Base-by-base conservation (phyloP, 2,113 vertebrate species). In the Ellobius talpinus region DNA sequence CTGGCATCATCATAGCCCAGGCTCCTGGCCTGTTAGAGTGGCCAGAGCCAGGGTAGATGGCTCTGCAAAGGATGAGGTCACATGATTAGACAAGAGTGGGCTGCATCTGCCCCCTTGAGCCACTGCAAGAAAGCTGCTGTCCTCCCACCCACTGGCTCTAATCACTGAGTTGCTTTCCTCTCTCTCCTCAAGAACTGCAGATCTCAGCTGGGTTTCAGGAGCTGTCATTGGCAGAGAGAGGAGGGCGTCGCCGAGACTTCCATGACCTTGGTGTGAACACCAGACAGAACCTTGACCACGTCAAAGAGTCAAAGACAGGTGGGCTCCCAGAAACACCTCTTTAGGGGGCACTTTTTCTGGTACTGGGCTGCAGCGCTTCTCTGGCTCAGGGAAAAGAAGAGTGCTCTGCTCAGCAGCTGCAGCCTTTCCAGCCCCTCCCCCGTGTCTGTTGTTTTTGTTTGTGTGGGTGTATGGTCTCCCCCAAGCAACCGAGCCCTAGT, bases 141-240 rank as follows among this genome's bases (percentile, higher is more conserved):
- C 45, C 73, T 24, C 21, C 5, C 19, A 26, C 1, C 26, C 77
- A 68, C 58, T 77, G 5, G 3, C 26, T 55, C 4, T 10, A 24
- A 5, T 79, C 0, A 55, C 16, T 73, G 19, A 61, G 58, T n/a
- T 87, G 23, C 47, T 96, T 96, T 1, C 66, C 14, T 87, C 63
- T 85, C 63, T 94, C 63, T 45, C 93, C 97, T 2, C 36, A 91
- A 96, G 97, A 98, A 72, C 55, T 98, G 6, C 98, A 99, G 98
- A 98, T 99, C 93, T 99, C 99, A 0, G 99, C 98, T 0, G 99
- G 99, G 24, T 99, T 99, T 97, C 99, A 99, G 89, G 99, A 99
- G 70, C 76, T 99, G 55, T 99, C 99, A 2, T 85, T 99, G 24
- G 98, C 98, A 26, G 99, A 99, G 11, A 98, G 99, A 96, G 99